Base-by-base conservation (phyloP, 2,888 invertebrate genomes). In the Zaprionus bogoriensis region DNA sequence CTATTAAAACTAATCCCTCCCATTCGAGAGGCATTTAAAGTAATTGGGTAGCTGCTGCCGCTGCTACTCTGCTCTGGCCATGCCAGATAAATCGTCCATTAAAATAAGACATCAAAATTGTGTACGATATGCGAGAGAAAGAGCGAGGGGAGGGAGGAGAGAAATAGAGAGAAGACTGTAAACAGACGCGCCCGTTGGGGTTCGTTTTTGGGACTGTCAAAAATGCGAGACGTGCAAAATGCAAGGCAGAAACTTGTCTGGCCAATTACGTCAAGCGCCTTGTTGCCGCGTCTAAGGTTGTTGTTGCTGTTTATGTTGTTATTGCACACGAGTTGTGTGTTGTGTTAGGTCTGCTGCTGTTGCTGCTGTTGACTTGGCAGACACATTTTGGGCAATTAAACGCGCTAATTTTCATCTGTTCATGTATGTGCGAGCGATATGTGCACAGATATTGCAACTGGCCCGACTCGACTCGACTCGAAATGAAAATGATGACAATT, bases 371-470 rank as follows among this genome's bases (percentile, higher is more conserved):
- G 74, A 41, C 55, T 70, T 59, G 78, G 59, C 88, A 75, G 75
- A 83, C 87, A 83, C 80, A 87, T 82, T 83, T 83, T 76, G 57
- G 88, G 84, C 85, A 86, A 86, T 86, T 86, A 86, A 86, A 82
- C 84, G 87, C 76, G 88, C 87, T 88, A 88, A 86, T 88, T 87
- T 87, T 85, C 80, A 70, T 77, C 74, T 84, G 64, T 44, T 72
- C 30, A 36, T 22, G 22, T 52, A 19, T 41, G 45, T 36, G 25
- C 12, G 14, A n/a, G 23, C 44, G 9, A 44, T 47, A 55, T 23
- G 38, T 10, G 28, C 45, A 38, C 23, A 30, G 39, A 12, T 23
- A 12, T 23, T 41, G 25, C 44, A 23, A 44, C 41, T 28, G 27
- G 41, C 48, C 36, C 25, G 27, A n/a, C 22, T 25, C 30, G 6